Evolutionary conservation across 1,140 invertebrate genomes (phyloP).

Genomic region (Dufourea novaeangliae): DNA sequence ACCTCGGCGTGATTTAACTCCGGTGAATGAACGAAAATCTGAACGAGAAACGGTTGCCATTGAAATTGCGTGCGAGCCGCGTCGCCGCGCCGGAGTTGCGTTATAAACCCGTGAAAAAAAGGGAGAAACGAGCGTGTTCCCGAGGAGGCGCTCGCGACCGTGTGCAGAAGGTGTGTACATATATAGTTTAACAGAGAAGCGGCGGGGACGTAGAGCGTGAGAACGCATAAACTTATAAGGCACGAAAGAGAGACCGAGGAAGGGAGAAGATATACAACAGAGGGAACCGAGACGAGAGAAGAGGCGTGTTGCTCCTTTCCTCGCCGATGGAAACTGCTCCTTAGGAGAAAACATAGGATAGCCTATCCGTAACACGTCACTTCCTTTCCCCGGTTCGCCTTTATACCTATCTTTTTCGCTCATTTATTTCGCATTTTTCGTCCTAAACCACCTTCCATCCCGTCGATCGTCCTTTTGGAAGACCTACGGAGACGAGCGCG

Average conservation of each 20-base stretch:
- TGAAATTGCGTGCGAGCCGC: too few relatives aligned
- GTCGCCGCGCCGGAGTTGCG: too few relatives aligned
- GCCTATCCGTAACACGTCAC: conserved; percentile 70
- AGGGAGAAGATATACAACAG: conserved; percentile 20
- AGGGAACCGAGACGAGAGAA: neutral
- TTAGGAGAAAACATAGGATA: conserved; percentile 56
- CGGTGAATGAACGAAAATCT: too few relatives aligned
- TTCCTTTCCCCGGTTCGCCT: conserved; percentile 59
- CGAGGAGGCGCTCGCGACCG: conserved; percentile 17
- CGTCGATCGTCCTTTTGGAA: neutral
- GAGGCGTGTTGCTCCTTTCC: conserved; percentile 45
- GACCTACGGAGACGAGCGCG: neutral
- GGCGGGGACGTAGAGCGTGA: conserved; percentile 76
- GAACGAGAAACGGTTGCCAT: too few relatives aligned
- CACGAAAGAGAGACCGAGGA: conserved; percentile 56
- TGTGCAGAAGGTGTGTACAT: conserved; percentile 9
- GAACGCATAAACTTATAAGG: conserved; percentile 74
- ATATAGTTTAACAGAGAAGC: conserved; percentile 52
- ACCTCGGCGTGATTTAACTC: too few relatives aligned
- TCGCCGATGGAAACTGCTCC: conserved; percentile 52
- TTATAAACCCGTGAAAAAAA: conserved; percentile 12
- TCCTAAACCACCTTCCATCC: neutral
- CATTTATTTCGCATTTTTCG: conserved; percentile 26
- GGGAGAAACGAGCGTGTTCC: neutral
- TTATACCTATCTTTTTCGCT: conserved; percentile 43